Conservation (phyloP, 2,888 invertebrate genomes). For the Lissocephala sabroskyi region DNA sequence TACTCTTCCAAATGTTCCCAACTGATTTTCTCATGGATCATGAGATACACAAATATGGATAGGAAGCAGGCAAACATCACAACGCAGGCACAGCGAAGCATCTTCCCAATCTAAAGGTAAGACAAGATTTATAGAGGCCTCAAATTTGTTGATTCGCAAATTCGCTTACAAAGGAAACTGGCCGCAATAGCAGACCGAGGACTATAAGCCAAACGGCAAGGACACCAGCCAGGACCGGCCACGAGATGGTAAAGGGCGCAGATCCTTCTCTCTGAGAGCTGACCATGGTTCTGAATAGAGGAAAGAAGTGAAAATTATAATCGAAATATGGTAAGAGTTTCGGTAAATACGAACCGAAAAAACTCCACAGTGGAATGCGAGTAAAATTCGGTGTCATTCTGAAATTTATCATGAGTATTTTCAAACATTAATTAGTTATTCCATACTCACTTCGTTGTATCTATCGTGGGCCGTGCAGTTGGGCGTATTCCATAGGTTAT, state of each 20-base stretch:
- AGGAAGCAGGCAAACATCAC: slow-evolving; percentile 57
- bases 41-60: slow-evolving; percentile 53
- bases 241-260: slow-evolving; percentile 46
- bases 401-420: background rate
- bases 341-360: slow-evolving; percentile 55
- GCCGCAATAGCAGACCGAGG: slow-evolving; percentile 47
- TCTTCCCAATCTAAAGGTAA: slow-evolving; percentile 67
- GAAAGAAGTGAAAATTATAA: too few species aligned
- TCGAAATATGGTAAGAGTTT: too few species aligned
- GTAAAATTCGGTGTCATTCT: slow-evolving; percentile 35
- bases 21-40: slow-evolving; percentile 43
- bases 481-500: slow-evolving; percentile 84
- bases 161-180: slow-evolving; percentile 57
- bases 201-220: slow-evolving; percentile 57
- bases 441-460: slow-evolving; percentile 58
- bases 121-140: background rate
- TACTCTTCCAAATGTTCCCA: slow-evolving; percentile 37
- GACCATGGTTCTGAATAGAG: slow-evolving; percentile 45
- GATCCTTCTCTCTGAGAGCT: slow-evolving; percentile 44
- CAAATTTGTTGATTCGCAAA: background rate
- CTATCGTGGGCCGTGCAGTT: slow-evolving; percentile 60
- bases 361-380: slow-evolving; percentile 68
- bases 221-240: slow-evolving; percentile 52
- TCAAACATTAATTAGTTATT: too few species aligned
- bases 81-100: slow-evolving; percentile 60